phyloP scores from a whole-genome alignment of 2,888 invertebrate genomes.

The Melinaea marsaeus region DNA sequence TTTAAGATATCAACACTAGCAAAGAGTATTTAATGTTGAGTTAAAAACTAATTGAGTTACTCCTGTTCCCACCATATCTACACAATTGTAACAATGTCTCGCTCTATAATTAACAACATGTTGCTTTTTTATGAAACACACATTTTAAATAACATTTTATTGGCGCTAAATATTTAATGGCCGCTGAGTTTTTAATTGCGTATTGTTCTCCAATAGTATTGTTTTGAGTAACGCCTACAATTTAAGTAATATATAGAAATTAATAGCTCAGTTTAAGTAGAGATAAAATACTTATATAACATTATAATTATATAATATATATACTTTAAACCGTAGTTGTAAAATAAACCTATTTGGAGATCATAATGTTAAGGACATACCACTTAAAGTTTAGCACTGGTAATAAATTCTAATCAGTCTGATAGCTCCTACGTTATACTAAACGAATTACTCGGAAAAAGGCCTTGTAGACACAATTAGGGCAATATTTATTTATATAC shows the following conservation, averaged over 20 bases:
- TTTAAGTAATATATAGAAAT: background rate
- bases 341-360: slow-evolving; percentile 9
- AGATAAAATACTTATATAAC: too few species aligned
- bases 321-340: slow-evolving; percentile 7
- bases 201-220: background rate
- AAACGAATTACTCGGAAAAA: slow-evolving; percentile 24
- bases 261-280: background rate
- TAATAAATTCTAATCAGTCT: slow-evolving; percentile 50
- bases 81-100: background rate
- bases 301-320: too few species aligned
- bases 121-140: background rate
- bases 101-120: background rate
- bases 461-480: slow-evolving; percentile 11
- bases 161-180: background rate
- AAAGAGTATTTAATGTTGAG: background rate
- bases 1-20: background rate
- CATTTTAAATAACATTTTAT: background rate
- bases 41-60: slow-evolving; percentile 6
- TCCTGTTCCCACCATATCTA: background rate
- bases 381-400: slow-evolving; percentile 38
- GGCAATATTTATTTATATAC: slow-evolving; percentile 10
- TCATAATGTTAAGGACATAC: slow-evolving; percentile 43
- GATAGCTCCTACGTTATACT: slow-evolving; percentile 30
- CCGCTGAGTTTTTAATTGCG: background rate
- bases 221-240: background rate